Base-by-base conservation (phyloP, 2,888 invertebrate species). In the Lacanobia wlatinum region DNA sequence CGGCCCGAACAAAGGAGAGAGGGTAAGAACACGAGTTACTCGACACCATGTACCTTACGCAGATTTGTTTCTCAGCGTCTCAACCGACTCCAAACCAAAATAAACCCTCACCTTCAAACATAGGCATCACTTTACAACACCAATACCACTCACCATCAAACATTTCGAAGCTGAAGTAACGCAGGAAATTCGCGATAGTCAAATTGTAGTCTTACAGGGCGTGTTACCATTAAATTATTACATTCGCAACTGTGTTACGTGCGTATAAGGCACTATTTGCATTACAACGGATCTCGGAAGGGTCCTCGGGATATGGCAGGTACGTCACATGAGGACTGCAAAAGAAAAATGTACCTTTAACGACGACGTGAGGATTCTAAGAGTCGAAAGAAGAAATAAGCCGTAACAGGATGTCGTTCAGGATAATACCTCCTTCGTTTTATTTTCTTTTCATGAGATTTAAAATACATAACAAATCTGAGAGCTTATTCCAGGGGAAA, bases 1-100 rank as follows among this genome's bases (percentile, higher is more conserved):
- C 96, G 96, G 94, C 93, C 91, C 93, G 94, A 95, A 96, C 96
- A 96, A 96, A 96, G 94, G 94, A 94, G 95, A 94, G 96, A 95
- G 96, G 95, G 96, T 95, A 96, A 95, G 95, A 95, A 96, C 96
- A 95, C 95, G 96, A 96, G 96, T 96, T 95, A 96, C 95, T 95
- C 96, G 95, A 96, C 96, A 96, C 96, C 95, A 94, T 90, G 94
- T 93, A 93, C 95, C 95, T 95, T 93, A 95, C 95, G 94, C 96
- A 95, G 96, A 96, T 96, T 96, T 96, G 96, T 95, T 96, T 96
- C 95, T 94, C 94, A 90, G 91, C 92, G 88, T 91, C 92, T 89
- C 89, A 84, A 79, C 84, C 53, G 81, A 70, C 81, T 81, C 53
- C 91, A 89, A 83, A 86, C 90, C 79, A 94, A 93, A 93, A 85